These are phyloP conservation scores for Theristicus caerulescens DNA, from an alignment of 2,113 vertebrate genomes.

Conservation along the genomic window DNA sequence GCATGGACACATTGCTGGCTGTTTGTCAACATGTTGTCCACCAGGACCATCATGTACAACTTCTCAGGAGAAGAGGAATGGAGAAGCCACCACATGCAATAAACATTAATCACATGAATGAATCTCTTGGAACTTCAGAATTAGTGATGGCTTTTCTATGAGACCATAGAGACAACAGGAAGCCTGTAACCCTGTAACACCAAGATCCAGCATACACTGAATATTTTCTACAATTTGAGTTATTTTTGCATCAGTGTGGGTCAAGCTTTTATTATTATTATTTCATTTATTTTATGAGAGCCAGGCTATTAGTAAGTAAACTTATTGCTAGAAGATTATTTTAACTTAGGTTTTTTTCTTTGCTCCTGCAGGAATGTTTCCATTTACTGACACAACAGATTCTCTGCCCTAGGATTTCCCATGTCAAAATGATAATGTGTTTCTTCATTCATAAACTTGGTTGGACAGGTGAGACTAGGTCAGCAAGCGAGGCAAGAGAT, in stretches of 20 bases:
- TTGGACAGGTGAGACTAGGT: not conserved
- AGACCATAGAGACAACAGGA: not conserved
- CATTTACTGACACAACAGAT: not conserved
- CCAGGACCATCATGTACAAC: not conserved
- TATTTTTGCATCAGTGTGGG: accelerated
- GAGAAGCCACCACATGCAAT: not conserved
- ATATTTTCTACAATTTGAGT: not conserved
- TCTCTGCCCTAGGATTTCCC: not conserved
- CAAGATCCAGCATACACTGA: not conserved
- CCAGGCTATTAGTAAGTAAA: not conserved
- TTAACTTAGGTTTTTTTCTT: not conserved
- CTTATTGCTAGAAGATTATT: not conserved
- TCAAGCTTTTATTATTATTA: not conserved
- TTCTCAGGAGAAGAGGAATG: not conserved
- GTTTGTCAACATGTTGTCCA: not conserved
- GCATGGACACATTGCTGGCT: not conserved
- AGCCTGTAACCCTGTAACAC: not conserved
- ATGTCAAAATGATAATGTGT: not conserved
- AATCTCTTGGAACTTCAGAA: not conserved
- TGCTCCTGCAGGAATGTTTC: not conserved
- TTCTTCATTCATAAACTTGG: not conserved
- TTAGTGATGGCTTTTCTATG: not conserved
- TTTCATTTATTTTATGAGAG: not conserved
- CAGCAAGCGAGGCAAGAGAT: not conserved
- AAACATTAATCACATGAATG: not conserved